These are phyloP conservation scores for Plebejus anna DNA, from an alignment of 2,888 invertebrate species.

Conservation along the genomic window DNA sequence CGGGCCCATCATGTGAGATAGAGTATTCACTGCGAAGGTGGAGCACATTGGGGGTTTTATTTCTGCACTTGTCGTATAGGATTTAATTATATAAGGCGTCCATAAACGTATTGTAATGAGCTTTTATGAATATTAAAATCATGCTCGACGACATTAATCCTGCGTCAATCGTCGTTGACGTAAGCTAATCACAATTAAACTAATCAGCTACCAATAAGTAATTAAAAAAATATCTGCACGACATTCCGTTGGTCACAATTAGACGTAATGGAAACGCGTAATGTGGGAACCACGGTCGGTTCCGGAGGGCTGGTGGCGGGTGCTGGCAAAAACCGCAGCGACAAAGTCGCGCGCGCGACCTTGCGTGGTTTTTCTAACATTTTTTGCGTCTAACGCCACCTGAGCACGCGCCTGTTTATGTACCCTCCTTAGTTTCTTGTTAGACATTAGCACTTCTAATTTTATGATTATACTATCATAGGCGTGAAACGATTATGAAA, in stretches of 20 bases:
- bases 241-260: slow-evolving; percentile 1
- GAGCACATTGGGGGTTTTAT: not conserved
- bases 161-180: slow-evolving; percentile 1
- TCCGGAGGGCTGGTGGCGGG: slow-evolving; percentile 53
- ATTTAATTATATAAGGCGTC: not conserved
- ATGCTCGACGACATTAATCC: not conserved
- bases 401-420: slow-evolving; percentile 36
- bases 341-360: slow-evolving; percentile 57
- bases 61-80: not conserved
- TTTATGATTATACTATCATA: slow-evolving; percentile 26
- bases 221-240: not conserved
- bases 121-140: not conserved
- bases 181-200: not conserved
- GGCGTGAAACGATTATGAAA: slow-evolving; percentile 20
- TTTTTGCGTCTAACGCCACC: slow-evolving; percentile 38
- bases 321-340: slow-evolving; percentile 45
- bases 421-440: slow-evolving; percentile 28
- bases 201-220: not conserved
- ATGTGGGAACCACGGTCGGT: slow-evolving; percentile 46
- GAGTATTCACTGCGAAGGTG: not conserved
- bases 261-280: slow-evolving; percentile 12
- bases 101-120: not conserved
- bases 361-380: slow-evolving; percentile 43
- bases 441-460: slow-evolving; percentile 27
- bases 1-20: not conserved